phyloP scores from a whole-genome alignment of 2,113 vertebrate genomes.

The Nannobrachium achirus region DNA sequence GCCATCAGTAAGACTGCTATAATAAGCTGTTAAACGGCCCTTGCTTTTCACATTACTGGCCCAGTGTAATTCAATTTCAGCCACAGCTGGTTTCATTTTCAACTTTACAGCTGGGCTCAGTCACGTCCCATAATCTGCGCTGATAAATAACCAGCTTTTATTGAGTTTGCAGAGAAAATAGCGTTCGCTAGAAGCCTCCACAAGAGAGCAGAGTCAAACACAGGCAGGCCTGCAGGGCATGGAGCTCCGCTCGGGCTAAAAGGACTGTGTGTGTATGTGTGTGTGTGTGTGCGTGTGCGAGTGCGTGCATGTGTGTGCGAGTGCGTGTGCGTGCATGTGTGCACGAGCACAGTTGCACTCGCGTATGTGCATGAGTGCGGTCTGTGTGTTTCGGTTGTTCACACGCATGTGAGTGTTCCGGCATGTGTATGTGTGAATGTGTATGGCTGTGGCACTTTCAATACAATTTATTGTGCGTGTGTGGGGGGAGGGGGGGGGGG shows the following conservation, averaged over 20 bases:
- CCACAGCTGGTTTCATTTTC: constrained; percentile 82
- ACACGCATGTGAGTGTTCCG: no score
- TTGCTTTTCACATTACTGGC: constrained; percentile 79
- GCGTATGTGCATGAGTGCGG: not conserved
- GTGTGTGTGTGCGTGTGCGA: constrained; percentile 2
- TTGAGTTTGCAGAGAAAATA: constrained; percentile 83
- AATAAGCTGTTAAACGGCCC: constrained; percentile 79
- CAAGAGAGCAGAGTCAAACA: constrained; percentile 52
- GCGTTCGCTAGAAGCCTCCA: constrained; percentile 68
- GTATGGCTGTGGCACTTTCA: no score
- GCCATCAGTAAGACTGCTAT: constrained; percentile 37
- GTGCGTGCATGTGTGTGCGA: constrained; percentile 8
- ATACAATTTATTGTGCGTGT: no score
- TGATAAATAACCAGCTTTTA: constrained; percentile 82
- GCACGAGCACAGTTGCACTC: no score
- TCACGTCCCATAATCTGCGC: constrained; percentile 77
- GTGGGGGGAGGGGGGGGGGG: no score
- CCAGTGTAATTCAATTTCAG: constrained; percentile 76
- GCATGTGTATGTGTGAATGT: no score
- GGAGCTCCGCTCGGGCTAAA: constrained; percentile 22
- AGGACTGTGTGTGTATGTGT: constrained; percentile 27
- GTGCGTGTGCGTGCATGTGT: constrained; percentile 7
- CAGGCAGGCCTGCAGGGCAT: constrained; percentile 52
- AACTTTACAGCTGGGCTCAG: constrained; percentile 78
- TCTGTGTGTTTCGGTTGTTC: no score